Conservation (phyloP, 2,888 invertebrate genomes). For the Eilema sororculum region DNA sequence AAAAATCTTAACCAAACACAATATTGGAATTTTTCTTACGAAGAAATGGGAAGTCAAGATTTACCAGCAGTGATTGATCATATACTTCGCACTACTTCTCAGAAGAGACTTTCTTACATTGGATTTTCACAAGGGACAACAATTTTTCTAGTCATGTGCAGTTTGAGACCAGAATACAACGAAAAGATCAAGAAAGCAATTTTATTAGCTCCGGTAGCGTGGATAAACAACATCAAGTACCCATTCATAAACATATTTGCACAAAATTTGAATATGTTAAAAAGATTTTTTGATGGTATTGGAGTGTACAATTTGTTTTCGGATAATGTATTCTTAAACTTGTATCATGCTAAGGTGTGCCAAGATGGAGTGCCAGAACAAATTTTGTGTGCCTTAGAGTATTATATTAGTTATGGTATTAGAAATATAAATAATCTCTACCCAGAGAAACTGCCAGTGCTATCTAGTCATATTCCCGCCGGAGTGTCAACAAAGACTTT, state of each 20-base stretch:
- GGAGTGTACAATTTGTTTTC: constrained; percentile 72
- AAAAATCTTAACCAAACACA: constrained; percentile 59
- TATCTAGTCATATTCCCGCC: constrained; percentile 75
- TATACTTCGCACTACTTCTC: constrained; percentile 62
- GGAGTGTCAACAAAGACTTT: constrained; percentile 73
- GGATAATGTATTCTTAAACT: constrained; percentile 57
- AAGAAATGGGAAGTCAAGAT: constrained; percentile 78
- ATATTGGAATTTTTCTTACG: constrained; percentile 78
- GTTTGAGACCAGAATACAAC: constrained; percentile 72
- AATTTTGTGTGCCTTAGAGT: constrained; percentile 70
- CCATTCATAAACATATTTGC: constrained; percentile 67
- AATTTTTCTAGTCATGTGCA: constrained; percentile 75
- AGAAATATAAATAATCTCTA: constrained; percentile 65
- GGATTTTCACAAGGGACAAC: constrained; percentile 81
- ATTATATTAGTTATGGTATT: constrained; percentile 68
- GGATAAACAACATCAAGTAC: constrained; percentile 63
- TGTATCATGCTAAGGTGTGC: constrained; percentile 68
- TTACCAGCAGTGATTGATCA: constrained; percentile 75
- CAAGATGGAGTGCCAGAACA: constrained; percentile 56
- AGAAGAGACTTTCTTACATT: constrained; percentile 68
- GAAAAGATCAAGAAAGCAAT: constrained; percentile 73
- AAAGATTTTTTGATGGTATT: constrained; percentile 54
- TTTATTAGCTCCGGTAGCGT: constrained; percentile 76
- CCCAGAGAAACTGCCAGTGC: constrained; percentile 63
- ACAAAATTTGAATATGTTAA: constrained; percentile 56